Conservation (phyloP, 1,140 invertebrate genomes). For the Cydia amplana region DNA sequence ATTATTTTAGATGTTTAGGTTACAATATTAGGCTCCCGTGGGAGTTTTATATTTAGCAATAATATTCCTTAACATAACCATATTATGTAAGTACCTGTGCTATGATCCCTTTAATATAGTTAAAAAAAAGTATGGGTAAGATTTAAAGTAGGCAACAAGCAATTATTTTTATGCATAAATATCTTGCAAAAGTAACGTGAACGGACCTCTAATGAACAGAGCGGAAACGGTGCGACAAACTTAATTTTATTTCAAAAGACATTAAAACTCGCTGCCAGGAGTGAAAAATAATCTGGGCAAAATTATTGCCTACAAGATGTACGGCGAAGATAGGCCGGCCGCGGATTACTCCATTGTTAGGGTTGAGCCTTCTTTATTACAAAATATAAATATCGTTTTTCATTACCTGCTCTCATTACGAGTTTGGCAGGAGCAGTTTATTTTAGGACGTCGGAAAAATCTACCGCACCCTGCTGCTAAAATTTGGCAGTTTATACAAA, state of each 20-base stretch:
- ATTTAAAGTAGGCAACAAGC: too few relatives aligned
- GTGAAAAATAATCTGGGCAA: slow-evolving; percentile 64
- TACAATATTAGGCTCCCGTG: too few relatives aligned
- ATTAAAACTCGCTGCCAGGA: slow-evolving; percentile 64
- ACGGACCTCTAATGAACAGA: slow-evolving; percentile 43
- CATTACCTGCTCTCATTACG: slow-evolving; percentile 20
- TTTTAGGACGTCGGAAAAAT: slow-evolving; percentile 8
- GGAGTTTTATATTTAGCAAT: too few relatives aligned
- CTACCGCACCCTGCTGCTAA: neutral
- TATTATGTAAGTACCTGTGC: too few relatives aligned
- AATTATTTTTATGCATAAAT: neutral
- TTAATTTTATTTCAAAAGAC: slow-evolving; percentile 63
- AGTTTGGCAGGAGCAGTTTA: slow-evolving; percentile 2
- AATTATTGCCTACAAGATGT: slow-evolving; percentile 66
- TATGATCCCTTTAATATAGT: too few relatives aligned
- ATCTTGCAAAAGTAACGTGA: slow-evolving; percentile 36
- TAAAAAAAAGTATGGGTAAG: too few relatives aligned
- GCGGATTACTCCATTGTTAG: slow-evolving; percentile 44
- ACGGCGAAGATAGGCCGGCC: slow-evolving; percentile 52
- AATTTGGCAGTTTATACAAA: neutral
- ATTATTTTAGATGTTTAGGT: neutral
- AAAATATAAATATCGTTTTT: slow-evolving; percentile 30
- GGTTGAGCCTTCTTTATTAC: slow-evolving; percentile 36
- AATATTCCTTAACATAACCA: too few relatives aligned
- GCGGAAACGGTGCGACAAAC: slow-evolving; percentile 47